Evolutionary conservation across 2,797 vertebrate species (phyloP).

Genomic region (Gallirallus australis): DNA sequence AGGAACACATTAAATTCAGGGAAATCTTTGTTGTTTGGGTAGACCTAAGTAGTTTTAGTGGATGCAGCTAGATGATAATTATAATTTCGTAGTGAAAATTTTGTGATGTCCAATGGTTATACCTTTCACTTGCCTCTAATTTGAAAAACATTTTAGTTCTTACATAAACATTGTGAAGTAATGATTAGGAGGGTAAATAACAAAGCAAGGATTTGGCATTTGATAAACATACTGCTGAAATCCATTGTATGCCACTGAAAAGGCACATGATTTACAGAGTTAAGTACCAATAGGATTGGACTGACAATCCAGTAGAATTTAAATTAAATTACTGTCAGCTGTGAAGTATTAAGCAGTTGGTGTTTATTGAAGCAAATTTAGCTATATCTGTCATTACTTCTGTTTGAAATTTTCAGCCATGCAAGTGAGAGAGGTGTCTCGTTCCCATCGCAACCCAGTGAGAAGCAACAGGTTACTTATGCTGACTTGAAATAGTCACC

Average conservation of each 20-base stretch:
- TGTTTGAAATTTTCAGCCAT: neutral
- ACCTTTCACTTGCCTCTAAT: neutral
- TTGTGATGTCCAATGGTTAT: neutral
- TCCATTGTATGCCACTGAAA: neutral
- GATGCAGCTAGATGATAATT: neutral
- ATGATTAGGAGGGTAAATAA: neutral
- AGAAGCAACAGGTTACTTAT: neutral
- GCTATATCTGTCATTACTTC: neutral
- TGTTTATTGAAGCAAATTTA: neutral
- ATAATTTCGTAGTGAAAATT: neutral
- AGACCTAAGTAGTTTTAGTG: neutral
- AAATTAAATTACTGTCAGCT: neutral
- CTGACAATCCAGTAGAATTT: neutral
- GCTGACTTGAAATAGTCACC: neutral
- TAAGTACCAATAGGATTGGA: neutral
- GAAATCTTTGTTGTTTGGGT: neutral
- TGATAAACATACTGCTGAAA: neutral
- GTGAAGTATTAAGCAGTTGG: neutral
- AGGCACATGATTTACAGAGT: neutral
- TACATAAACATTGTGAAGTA: neutral
- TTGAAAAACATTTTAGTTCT: neutral
- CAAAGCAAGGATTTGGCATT: neutral
- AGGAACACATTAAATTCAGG: neutral
- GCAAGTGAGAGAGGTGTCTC: neutral
- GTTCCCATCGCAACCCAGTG: neutral